Percentiles rank a stretch among this genome's conserved stretches.
phyloP scores from a whole-genome alignment of 2,888 invertebrate genomes.

The Nymphalis urticae region DNA sequence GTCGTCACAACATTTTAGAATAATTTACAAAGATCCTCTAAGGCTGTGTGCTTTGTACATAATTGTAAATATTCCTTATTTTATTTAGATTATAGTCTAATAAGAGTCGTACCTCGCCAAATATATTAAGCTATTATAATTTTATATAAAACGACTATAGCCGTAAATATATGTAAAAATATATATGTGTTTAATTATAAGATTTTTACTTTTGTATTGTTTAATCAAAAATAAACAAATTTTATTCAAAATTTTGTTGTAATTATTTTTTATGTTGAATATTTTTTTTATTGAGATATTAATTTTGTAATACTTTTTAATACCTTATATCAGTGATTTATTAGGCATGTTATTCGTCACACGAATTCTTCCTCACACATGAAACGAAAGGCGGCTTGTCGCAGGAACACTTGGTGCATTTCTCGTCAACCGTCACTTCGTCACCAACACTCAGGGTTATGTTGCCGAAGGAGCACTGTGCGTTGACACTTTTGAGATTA shows the following conservation, averaged over 20 bases:
- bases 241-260: neutral
- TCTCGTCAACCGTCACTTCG: constrained; percentile 62
- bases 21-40: constrained; percentile 63
- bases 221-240: constrained; percentile 1
- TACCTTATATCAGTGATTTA: too few relatives aligned
- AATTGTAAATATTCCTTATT: constrained; percentile 57
- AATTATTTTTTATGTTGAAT: neutral
- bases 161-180: neutral
- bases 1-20: constrained; percentile 42
- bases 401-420: constrained; percentile 69
- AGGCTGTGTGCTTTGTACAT: constrained; percentile 77
- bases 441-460: constrained; percentile 69
- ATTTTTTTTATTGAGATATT: neutral
- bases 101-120: constrained; percentile 27
- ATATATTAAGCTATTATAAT: constrained; percentile 2
- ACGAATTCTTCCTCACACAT: constrained; percentile 58
- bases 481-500: constrained; percentile 57
- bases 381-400: constrained; percentile 72
- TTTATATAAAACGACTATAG: neutral
- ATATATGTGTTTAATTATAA: neutral
- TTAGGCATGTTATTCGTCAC: constrained; percentile 41
- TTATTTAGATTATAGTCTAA: constrained; percentile 1
- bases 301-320: neutral
- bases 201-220: neutral
- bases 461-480: constrained; percentile 69